Evolutionary conservation across 2,113 vertebrate genomes (phyloP), one percentile per base, ranked within the genome.

Genomic region (Muntiacus muntjak): DNA sequence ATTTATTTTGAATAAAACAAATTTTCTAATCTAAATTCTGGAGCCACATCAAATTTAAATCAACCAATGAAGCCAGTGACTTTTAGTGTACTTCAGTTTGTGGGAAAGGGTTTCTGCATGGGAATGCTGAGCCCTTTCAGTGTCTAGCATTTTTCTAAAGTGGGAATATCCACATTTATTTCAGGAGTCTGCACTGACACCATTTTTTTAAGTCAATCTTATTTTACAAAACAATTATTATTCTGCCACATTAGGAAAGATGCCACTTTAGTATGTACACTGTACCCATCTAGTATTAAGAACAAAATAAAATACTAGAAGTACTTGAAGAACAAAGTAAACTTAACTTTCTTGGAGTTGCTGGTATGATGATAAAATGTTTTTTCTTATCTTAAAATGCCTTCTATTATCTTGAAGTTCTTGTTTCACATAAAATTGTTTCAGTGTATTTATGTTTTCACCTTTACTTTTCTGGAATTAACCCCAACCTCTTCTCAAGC

Each of bases 321-420:
- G 17, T 74, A 58, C 83, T 50, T 85, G 30, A 94, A 85, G 25
- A 79, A 64, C 47, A 55, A 84, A 89, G 33, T 78, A 36, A 92
- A 57, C 23, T n/a, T 71, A 95, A 57, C 15, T 45, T 81, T 83
- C 50, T 92, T 95, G 52, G 26, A 33, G 57, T 50, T 91, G 30
- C 88, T 86, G 79, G 16, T n/a, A 26, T 62, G 15, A 47, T 85
- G 36, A 62, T 93, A 60, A 74, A 89, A 57, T 81, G n/a, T 85
- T 87, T 94, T 96, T 90, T 92, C 55, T 97, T 13, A 26, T 84
- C 55, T 90, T 87, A 55, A 87, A 81, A 64, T 87, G 60, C 28
- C 67, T 93, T 7, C 10, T 57, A 0, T 58, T 57, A 62, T n/a
- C 91, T 91, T 55, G 23, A 96, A 91, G 57, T 89, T 71, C 55